A percentile compares a stretch with the other conserved stretches of the same genome.
These are phyloP conservation scores for Ptilorrhoa leucosticta DNA, from an alignment of 2,113 vertebrate species.

Conservation along the genomic window DNA sequence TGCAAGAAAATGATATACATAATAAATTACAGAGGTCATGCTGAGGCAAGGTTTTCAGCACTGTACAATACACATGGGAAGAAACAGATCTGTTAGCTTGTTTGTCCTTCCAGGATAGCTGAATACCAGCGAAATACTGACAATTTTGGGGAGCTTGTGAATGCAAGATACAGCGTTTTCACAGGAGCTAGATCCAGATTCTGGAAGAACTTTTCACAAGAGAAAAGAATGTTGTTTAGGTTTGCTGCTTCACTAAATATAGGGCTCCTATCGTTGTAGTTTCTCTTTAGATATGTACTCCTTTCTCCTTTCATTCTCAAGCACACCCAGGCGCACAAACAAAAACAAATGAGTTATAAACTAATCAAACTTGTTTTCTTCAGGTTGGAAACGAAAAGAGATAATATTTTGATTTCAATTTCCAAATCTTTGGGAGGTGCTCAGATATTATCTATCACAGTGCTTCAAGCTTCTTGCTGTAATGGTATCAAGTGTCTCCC, in stretches of 20 bases:
- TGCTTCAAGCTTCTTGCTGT: background rate
- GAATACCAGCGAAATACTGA: background rate
- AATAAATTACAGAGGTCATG: background rate
- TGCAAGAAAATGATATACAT: background rate
- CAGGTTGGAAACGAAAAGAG: constrained; percentile 31
- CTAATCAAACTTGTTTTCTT: constrained; percentile 50
- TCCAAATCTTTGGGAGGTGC: constrained; percentile 59
- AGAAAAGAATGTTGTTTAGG: constrained; percentile 37
- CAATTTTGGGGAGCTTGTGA: background rate
- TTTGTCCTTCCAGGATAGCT: background rate
- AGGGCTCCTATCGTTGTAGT: background rate
- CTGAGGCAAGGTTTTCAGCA: background rate
- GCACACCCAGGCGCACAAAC: constrained; percentile 27
- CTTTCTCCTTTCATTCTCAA: constrained; percentile 3
- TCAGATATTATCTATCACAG: constrained; percentile 44
- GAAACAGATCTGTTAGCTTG: background rate
- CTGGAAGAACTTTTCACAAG: constrained; percentile 5
- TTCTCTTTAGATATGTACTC: background rate
- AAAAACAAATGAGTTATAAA: constrained; percentile 38
- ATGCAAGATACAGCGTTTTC: background rate
- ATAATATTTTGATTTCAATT: constrained; percentile 52
- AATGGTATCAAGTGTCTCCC: background rate
- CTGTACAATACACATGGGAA: background rate
- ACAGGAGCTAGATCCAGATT: background rate
- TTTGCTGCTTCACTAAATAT: constrained; percentile 17